These are phyloP conservation scores for Melanitta fusca DNA, from an alignment of 2,797 vertebrate species.

Conservation along the genomic window DNA sequence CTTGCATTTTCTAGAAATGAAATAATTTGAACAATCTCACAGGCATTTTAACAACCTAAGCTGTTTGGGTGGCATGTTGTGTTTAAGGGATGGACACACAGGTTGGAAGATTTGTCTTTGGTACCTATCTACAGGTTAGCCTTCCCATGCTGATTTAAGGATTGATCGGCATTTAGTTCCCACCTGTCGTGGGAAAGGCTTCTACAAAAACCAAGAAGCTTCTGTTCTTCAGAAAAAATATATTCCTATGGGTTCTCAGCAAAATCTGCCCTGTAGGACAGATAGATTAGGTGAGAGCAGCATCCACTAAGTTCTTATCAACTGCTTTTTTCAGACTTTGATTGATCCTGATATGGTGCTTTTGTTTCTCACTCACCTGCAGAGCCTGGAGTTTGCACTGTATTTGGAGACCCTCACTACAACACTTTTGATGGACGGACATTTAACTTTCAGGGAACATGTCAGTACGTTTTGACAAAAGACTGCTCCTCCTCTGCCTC, in stretches of 20 bases:
- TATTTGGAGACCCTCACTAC: conserved; percentile 99
- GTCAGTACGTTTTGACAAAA: conserved; percentile 94
- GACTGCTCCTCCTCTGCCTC: conserved; percentile 89
- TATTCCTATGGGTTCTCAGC: not conserved
- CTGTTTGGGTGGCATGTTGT: not conserved
- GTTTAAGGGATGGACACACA: not conserved
- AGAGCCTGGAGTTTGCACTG: conserved; percentile 98
- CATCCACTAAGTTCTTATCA: not conserved
- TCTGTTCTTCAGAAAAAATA: not conserved
- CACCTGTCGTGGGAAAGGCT: not conserved
- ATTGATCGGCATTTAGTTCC: not conserved
- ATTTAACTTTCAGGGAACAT: conserved; percentile 99
- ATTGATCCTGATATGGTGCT: conserved; percentile 67
- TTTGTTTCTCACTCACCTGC: conserved; percentile 80
- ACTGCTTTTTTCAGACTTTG: not conserved
- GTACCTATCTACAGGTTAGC: not conserved
- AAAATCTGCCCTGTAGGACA: not conserved
- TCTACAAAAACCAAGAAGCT: not conserved
- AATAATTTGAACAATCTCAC: not conserved
- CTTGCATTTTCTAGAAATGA: not conserved
- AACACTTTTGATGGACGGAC: conserved; percentile 98
- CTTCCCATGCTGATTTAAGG: not conserved
- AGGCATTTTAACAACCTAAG: not conserved
- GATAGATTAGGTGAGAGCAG: not conserved
- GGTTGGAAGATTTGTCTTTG: not conserved